A percentile compares a stretch with the other conserved stretches of the same genome.
These are phyloP conservation scores for Lumbricus terrestris DNA, from an alignment of 2,888 invertebrate species.

Conservation along the genomic window DNA sequence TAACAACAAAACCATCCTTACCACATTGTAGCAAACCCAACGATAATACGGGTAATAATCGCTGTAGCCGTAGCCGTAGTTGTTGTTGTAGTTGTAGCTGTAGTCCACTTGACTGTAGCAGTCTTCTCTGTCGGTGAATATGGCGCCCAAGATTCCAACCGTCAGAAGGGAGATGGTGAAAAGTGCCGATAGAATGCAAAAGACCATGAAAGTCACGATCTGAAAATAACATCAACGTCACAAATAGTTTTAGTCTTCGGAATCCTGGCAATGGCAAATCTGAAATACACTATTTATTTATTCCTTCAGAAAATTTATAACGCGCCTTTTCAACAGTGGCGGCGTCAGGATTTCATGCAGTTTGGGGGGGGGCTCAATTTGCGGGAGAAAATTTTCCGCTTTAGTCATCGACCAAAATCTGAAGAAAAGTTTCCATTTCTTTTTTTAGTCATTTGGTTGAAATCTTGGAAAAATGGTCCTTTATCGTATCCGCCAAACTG, in stretches of 20 bases:
- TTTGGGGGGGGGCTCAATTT: too few relatives aligned
- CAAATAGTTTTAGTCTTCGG: neutral
- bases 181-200: neutral
- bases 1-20: neutral
- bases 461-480: too few relatives aligned
- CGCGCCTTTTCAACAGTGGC: too few relatives aligned
- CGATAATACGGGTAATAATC: neutral
- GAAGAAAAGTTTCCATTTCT: too few relatives aligned
- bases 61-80: neutral
- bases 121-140: neutral
- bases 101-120: neutral
- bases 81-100: neutral
- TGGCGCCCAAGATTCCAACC: neutral
- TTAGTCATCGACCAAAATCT: too few relatives aligned
- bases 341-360: too few relatives aligned
- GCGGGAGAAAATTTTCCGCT: too few relatives aligned
- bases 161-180: neutral
- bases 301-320: too few relatives aligned
- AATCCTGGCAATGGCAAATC: neutral
- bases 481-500: too few relatives aligned
- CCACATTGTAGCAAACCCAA: neutral
- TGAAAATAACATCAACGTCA: neutral
- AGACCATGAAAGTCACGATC: neutral
- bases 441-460: too few relatives aligned
- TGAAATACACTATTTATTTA: neutral